phyloP scores from a whole-genome alignment of 1,140 invertebrate genomes.

The Zaprionus taronus region DNA sequence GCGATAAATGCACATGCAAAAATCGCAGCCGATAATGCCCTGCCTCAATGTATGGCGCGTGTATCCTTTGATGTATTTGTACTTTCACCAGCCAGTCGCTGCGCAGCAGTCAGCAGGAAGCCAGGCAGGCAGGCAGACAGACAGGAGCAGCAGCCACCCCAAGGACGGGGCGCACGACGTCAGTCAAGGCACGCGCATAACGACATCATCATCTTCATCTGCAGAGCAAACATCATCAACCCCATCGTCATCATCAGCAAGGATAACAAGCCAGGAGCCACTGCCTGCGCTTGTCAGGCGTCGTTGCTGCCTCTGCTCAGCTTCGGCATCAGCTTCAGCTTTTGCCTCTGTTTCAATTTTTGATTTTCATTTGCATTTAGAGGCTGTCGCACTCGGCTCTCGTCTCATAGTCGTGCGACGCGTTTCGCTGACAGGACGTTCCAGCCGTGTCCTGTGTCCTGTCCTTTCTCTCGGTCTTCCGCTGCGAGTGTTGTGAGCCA shows the following conservation, averaged over 20 bases:
- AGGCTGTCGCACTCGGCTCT: slow-evolving; percentile 64
- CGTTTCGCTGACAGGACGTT: slow-evolving; percentile 70
- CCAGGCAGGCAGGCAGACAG: slow-evolving; percentile 41
- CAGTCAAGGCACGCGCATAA: slow-evolving; percentile 62
- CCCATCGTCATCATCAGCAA: slow-evolving; percentile 26
- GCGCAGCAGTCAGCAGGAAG: slow-evolving; percentile 42
- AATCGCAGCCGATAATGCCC: slow-evolving; percentile 39
- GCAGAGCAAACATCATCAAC: slow-evolving; percentile 8
- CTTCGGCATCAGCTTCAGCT: slow-evolving; percentile 43
- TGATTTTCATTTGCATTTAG: slow-evolving; percentile 81
- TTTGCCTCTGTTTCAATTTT: slow-evolving; percentile 69
- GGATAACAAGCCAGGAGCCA: slow-evolving; percentile 42
- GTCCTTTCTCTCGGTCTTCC: slow-evolving; percentile 31
- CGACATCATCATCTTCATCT: slow-evolving; percentile 40
- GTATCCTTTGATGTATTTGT: slow-evolving; percentile 70
- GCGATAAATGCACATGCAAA: slow-evolving; percentile 57
- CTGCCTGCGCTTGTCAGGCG: slow-evolving; percentile 2
- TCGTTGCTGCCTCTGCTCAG: slow-evolving; percentile 34
- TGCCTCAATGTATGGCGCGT: slow-evolving; percentile 66
- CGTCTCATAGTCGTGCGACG: slow-evolving; percentile 64
- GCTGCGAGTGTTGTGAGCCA: slow-evolving; percentile 15
- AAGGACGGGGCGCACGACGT: slow-evolving; percentile 39
- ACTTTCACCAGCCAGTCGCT: slow-evolving; percentile 77
- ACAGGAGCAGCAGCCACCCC: slow-evolving; percentile 33
- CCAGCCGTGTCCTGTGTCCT: slow-evolving; percentile 58